These are phyloP conservation scores for Pangasius macronema DNA, from an alignment of 2,797 vertebrate genomes.

Conservation along the genomic window DNA sequence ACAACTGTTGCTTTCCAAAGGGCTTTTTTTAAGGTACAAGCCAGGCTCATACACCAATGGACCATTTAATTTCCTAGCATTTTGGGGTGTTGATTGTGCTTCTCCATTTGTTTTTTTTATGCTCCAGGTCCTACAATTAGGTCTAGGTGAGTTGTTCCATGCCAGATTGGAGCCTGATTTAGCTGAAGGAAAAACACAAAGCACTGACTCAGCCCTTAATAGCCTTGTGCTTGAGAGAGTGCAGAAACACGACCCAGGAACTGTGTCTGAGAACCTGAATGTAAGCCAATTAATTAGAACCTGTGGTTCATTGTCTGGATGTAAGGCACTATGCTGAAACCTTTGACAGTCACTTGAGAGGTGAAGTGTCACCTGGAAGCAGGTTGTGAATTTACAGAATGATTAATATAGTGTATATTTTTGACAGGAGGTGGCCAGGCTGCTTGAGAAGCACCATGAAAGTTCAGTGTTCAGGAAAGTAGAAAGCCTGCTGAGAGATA, in stretches of 20 bases:
- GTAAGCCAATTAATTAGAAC: slow-evolving; percentile 38
- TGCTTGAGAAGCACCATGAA: slow-evolving; percentile 66
- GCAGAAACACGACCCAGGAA: slow-evolving; percentile 54
- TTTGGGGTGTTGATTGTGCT: not conserved
- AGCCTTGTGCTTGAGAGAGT: slow-evolving; percentile 65
- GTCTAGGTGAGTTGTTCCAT: slow-evolving; percentile 77
- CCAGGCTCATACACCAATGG: not conserved
- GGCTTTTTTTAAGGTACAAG: slow-evolving; percentile 81
- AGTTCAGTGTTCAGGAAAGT: slow-evolving; percentile 59
- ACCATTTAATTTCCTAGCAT: slow-evolving; percentile 6
- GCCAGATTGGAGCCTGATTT: slow-evolving; percentile 53
- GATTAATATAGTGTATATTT: slow-evolving; percentile 4
- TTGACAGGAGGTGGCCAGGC: slow-evolving; percentile 61
- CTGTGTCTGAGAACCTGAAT: slow-evolving; percentile 73
- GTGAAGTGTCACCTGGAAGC: not conserved
- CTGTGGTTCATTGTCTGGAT: slow-evolving; percentile 3
- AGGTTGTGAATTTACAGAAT: slow-evolving; percentile 16
- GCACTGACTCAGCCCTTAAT: slow-evolving; percentile 41
- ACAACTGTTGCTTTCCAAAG: slow-evolving; percentile 75
- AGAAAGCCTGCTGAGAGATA: slow-evolving; percentile 68
- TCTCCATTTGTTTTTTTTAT: not conserved
- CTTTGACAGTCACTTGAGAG: not conserved
- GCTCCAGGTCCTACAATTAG: slow-evolving; percentile 76
- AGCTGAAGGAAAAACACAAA: slow-evolving; percentile 45
- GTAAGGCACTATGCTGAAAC: slow-evolving; percentile 6